Base-by-base conservation (phyloP, 1,140 invertebrate species). In the Brachionus manjavacas region DNA sequence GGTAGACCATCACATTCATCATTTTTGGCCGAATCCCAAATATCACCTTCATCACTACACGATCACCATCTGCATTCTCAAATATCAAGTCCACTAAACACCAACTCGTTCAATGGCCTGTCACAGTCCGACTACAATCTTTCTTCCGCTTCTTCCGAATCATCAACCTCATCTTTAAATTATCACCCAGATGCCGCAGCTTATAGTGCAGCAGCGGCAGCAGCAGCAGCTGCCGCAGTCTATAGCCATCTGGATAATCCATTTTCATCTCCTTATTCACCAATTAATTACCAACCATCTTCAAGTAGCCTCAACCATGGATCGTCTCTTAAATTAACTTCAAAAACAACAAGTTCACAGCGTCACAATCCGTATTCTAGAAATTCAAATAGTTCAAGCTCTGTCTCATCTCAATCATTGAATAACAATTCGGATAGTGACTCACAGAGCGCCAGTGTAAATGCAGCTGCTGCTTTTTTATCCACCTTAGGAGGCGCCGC, bases 161-260 rank as follows among this genome's bases (percentile, higher is more conserved):
- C 68, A 3, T 72, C 68, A 9, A 72, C 68, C 16, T 72, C 68
- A 39, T 72, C 68, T 41, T 9, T 72, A 20, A 72, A 72, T 41
- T 72, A 72, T 41, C 68, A 72, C 41, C 20, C 28, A 0, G 68
- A 72, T 72, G 68, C 68, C 3, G 72, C 72, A 0, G 72, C 72
- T 46, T 76, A 76, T 52, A 76, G 72, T 49, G 72, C 72, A 49
- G 72, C 72, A 46, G 72, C 72, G 3, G 72, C 72, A 14, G 72
- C 72, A 25, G 72, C 72, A 49, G 72, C 72, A 25, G 72, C 72
- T n/a, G 72, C 72, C 9, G 72, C 72, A 25, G 72, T 76, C 12
- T 76, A 76, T 76, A 52, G 72, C 9, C 72, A 76, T 23, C 25
- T 76, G 14, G 72, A 76, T 49, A 76, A 76, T 76, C 72, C 72